A percentile compares a stretch with the other conserved stretches of the same genome.
These are phyloP conservation scores for Brachynemurus nebulosus DNA, from an alignment of 2,888 invertebrate genomes.

Conservation along the genomic window DNA sequence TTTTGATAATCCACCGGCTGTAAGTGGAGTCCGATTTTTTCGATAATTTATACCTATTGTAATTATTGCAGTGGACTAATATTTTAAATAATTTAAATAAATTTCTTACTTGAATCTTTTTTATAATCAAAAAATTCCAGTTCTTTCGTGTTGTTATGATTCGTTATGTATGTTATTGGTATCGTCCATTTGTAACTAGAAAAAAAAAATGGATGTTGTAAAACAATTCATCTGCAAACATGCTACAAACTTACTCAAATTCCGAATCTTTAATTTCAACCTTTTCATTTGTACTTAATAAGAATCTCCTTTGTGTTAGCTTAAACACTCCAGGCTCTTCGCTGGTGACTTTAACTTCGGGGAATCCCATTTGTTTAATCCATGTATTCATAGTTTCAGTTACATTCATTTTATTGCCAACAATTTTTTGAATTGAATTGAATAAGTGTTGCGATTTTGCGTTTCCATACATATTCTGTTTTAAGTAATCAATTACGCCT, in stretches of 20 bases:
- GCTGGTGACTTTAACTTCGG: slow-evolving; percentile 49
- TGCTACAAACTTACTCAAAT: slow-evolving; percentile 31
- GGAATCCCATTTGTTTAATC: slow-evolving; percentile 82
- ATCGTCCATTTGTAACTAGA: slow-evolving; percentile 73
- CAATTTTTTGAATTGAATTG: slow-evolving; percentile 44
- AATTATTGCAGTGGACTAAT: too few species aligned
- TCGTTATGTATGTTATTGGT: slow-evolving; percentile 63
- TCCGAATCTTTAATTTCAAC: slow-evolving; percentile 31
- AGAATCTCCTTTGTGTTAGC: slow-evolving; percentile 61
- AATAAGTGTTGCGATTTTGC: slow-evolving; percentile 71
- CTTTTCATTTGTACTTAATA: slow-evolving; percentile 49
- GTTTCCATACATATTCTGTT: slow-evolving; percentile 51
- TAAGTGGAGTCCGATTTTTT: too few species aligned
- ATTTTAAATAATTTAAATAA: too few species aligned
- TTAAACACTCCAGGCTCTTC: slow-evolving; percentile 34
- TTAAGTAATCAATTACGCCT: slow-evolving; percentile 62
- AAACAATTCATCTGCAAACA: too few species aligned
- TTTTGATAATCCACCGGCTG: too few species aligned
- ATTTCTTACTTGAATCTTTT: slow-evolving; percentile 36
- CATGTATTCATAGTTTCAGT: slow-evolving; percentile 66
- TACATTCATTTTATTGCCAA: slow-evolving; percentile 37
- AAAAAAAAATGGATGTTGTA: slow-evolving; percentile 16
- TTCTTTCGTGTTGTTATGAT: slow-evolving; percentile 23
- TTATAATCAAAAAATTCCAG: slow-evolving; percentile 23
- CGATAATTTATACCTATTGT: too few species aligned